Conservation (phyloP, 1,140 invertebrate genomes). For the Galendromus occidentalis region DNA sequence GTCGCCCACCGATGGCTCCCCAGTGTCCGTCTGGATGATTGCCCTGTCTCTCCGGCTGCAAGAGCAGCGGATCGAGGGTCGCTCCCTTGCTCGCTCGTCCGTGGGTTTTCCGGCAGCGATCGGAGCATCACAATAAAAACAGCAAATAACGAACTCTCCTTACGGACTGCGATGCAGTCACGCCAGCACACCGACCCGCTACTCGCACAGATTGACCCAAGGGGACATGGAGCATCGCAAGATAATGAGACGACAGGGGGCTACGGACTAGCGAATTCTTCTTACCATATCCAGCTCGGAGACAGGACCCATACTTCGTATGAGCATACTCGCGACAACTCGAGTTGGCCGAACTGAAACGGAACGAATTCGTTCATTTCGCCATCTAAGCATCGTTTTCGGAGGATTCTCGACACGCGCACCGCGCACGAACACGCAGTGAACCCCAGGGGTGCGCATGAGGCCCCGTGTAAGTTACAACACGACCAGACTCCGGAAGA, state of each 20-base stretch:
- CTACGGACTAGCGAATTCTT: background rate
- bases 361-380: conserved; percentile 7
- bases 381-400: too few species aligned
- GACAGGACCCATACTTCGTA: conserved; percentile 82
- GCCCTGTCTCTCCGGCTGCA: too few species aligned
- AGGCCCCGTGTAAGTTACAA: too few species aligned
- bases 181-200: background rate
- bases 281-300: conserved; percentile 83
- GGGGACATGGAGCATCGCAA: background rate
- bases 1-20: too few species aligned
- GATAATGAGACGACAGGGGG: conserved; percentile 7
- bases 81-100: too few species aligned
- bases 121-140: background rate
- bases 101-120: background rate
- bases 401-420: too few species aligned
- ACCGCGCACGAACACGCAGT: too few species aligned
- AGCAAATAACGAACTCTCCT: background rate
- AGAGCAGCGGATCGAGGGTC: too few species aligned
- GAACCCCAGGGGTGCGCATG: too few species aligned
- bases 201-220: too few species aligned
- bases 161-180: conserved; percentile 10
- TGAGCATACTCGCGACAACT: conserved; percentile 75
- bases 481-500: too few species aligned
- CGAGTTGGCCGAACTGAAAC: conserved; percentile 55
- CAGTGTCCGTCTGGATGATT: too few species aligned